These are phyloP conservation scores for Habroteleia sp. DNA, from an alignment of 2,888 invertebrate species.

Conservation along the genomic window DNA sequence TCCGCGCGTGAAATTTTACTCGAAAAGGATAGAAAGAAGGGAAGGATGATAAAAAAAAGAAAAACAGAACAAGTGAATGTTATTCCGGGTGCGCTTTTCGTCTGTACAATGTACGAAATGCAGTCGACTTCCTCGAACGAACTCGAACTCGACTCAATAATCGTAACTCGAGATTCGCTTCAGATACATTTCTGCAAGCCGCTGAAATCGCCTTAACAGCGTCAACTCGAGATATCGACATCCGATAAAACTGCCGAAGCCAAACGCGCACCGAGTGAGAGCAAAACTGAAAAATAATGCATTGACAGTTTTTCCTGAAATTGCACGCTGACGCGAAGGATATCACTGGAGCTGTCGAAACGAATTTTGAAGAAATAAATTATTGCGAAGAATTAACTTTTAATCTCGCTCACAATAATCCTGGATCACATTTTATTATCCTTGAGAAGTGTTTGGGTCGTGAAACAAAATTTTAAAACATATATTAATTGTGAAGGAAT, in stretches of 20 bases:
- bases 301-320: neutral
- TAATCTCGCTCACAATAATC: too few species aligned
- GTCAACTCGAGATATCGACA: conserved; percentile 49
- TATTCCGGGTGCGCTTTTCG: conserved; percentile 34
- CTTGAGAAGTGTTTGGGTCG: too few species aligned
- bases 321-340: neutral
- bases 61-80: conserved; percentile 8
- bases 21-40: neutral
- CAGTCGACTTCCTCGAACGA: conserved; percentile 30
- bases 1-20: conserved; percentile 12
- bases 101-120: conserved; percentile 38
- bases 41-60: conserved; percentile 4
- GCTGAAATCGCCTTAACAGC: conserved; percentile 36
- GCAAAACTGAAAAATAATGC: conserved; percentile 9
- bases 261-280: conserved; percentile 2
- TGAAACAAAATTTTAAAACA: too few species aligned
- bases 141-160: conserved; percentile 39
- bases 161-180: conserved; percentile 41
- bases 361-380: too few species aligned
- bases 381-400: too few species aligned
- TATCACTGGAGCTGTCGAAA: too few species aligned
- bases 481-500: too few species aligned
- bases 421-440: too few species aligned
- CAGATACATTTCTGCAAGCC: conserved; percentile 28
- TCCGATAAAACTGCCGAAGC: conserved; percentile 27